Evolutionary conservation across 2,797 vertebrate genomes (phyloP).

Genomic region (Sebastes umbrosus): DNA sequence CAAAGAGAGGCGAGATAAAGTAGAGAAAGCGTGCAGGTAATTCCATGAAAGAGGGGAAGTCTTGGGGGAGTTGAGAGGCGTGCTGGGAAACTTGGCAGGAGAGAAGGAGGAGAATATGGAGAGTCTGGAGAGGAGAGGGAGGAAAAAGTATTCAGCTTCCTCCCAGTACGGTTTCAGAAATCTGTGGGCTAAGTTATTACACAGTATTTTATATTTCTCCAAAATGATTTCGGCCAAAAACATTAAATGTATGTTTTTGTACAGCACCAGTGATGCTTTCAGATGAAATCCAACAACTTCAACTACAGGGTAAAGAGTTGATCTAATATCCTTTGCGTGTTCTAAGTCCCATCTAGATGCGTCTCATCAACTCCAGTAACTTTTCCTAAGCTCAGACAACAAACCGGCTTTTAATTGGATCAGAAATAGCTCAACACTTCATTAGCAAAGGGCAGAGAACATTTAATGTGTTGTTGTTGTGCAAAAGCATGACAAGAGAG

Average conservation of each 20-base stretch:
- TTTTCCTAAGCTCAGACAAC: constrained; percentile 11
- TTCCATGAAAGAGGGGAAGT: constrained; percentile 28
- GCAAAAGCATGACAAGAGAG: neutral
- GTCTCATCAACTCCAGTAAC: neutral
- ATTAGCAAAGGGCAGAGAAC: constrained; percentile 21
- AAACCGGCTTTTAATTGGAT: constrained; percentile 23
- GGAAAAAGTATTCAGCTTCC: neutral
- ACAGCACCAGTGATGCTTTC: neutral
- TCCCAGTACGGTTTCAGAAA: neutral
- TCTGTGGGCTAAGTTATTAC: neutral
- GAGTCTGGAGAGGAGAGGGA: neutral
- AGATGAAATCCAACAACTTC: neutral
- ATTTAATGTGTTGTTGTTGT: constrained; percentile 20
- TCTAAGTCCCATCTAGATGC: neutral
- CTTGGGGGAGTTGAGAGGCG: neutral
- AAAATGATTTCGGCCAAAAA: neutral
- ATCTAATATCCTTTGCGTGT: neutral
- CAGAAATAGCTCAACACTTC: constrained; percentile 10
- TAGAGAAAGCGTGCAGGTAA: constrained; percentile 2
- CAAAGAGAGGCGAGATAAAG: constrained; percentile 4
- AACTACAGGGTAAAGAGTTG: neutral
- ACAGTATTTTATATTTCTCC: neutral
- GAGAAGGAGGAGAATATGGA: constrained; percentile 5
- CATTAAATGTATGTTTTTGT: neutral
- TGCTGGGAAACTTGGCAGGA: constrained; percentile 30